Percentiles rank a stretch among this genome's conserved stretches.
Conservation (phyloP, 2,888 invertebrate genomes). For the Cremastinae sp. region DNA sequence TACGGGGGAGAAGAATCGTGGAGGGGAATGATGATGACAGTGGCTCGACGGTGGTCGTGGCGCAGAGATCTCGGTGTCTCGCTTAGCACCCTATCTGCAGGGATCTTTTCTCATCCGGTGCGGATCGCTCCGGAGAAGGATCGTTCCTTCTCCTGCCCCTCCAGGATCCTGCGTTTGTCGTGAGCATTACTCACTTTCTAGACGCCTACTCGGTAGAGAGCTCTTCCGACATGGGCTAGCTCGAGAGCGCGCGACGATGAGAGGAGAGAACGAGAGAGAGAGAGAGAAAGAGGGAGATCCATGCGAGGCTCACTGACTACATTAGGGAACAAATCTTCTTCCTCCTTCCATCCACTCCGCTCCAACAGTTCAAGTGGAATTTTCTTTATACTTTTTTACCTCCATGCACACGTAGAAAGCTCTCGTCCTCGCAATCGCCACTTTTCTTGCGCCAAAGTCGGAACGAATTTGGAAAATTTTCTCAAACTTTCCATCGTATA, state of each 20-base stretch:
- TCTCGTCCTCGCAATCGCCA: conserved; percentile 8
- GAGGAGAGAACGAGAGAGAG: conserved; percentile 35
- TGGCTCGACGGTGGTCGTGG: conserved; percentile 31
- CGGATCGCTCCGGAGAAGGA: conserved; percentile 47
- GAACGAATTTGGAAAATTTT: conserved; percentile 16
- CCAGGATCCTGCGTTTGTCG: conserved; percentile 79
- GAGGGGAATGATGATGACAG: conserved; percentile 46
- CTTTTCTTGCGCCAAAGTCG: not conserved
- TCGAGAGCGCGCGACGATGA: conserved; percentile 60
- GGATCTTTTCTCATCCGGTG: conserved; percentile 72
- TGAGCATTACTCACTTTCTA: conserved; percentile 80
- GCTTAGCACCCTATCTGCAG: conserved; percentile 80
- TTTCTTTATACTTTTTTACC: conserved; percentile 25
- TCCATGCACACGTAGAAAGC: conserved; percentile 37
- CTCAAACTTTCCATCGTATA: not conserved
- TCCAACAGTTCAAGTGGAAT: conserved; percentile 36
- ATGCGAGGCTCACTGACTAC: conserved; percentile 77
- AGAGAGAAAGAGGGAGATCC: conserved; percentile 57
- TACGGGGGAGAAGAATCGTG: conserved; percentile 34
- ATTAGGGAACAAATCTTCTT: conserved; percentile 80
- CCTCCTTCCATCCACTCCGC: conserved; percentile 61
- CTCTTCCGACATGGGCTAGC: conserved; percentile 57
- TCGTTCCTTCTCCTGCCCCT: conserved; percentile 57
- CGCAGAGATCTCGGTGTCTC: conserved; percentile 77
- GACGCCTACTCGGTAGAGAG: conserved; percentile 74